These are phyloP conservation scores for Notechis scutatus DNA, from an alignment of 2,113 vertebrate genomes.

Conservation along the genomic window DNA sequence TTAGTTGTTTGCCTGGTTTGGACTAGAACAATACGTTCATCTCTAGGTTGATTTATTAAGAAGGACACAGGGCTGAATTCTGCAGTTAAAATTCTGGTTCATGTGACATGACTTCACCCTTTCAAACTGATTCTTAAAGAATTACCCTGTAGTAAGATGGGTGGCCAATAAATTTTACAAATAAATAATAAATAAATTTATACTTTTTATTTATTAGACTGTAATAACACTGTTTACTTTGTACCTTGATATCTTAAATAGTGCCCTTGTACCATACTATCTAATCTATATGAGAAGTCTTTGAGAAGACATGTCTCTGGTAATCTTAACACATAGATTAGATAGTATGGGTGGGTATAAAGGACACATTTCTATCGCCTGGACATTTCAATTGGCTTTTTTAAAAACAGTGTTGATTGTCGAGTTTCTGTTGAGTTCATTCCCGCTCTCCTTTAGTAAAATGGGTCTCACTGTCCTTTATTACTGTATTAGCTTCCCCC, in stretches of 20 bases:
- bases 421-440: neutral
- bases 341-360: neutral
- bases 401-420: neutral
- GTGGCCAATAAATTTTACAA: too few species aligned
- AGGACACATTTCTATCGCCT: neutral
- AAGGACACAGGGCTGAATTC: neutral
- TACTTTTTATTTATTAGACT: neutral
- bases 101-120: neutral
- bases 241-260: neutral
- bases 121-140: neutral
- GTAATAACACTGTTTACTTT: neutral
- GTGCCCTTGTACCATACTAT: neutral
- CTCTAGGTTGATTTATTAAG: neutral
- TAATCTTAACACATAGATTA: neutral
- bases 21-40: neutral
- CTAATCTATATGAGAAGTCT: neutral
- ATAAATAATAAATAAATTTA: neutral
- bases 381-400: neutral
- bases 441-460: neutral
- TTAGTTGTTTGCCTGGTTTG: neutral
- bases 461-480: neutral
- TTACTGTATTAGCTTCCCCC: neutral
- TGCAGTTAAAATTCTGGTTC: neutral
- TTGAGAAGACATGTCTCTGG: neutral
- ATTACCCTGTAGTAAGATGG: neutral